Conservation (phyloP, 2,888 invertebrate genomes). For the Idaea biselata region DNA sequence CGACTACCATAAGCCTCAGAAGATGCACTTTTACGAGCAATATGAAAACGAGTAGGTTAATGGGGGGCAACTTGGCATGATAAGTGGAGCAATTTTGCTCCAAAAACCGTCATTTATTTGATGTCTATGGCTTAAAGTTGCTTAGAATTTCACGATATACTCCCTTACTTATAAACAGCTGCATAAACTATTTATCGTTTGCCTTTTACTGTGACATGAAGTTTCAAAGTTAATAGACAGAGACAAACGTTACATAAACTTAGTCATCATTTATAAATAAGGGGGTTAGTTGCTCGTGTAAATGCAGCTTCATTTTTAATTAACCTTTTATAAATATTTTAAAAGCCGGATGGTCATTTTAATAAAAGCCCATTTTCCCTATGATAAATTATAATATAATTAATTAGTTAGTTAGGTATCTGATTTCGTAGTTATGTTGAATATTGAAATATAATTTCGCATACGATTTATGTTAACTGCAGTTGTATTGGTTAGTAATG, state of each 20-base stretch:
- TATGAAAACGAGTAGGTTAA: not conserved
- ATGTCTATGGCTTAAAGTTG: not conserved
- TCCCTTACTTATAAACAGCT: no score
- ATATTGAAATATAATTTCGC: slow-evolving; percentile 67
- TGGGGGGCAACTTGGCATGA: not conserved
- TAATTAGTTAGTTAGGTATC: slow-evolving; percentile 1
- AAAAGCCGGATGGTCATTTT: not conserved
- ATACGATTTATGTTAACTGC: slow-evolving; percentile 65
- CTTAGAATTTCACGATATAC: not conserved
- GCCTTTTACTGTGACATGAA: no score
- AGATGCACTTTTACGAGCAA: not conserved
- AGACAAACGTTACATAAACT: no score
- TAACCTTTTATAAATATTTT: not conserved
- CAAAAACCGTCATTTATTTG: not conserved
- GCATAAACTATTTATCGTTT: no score
- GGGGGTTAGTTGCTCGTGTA: not conserved
- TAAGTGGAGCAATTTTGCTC: not conserved
- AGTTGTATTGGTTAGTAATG: slow-evolving; percentile 74
- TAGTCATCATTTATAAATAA: no score
- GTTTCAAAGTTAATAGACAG: no score
- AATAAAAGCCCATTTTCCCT: not conserved
- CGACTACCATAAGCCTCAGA: no score
- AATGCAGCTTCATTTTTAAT: not conserved
- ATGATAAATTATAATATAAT: not conserved
- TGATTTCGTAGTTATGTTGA: slow-evolving; percentile 39